Conservation (phyloP, 2,888 invertebrate genomes). For the Melanostoma scalare region DNA sequence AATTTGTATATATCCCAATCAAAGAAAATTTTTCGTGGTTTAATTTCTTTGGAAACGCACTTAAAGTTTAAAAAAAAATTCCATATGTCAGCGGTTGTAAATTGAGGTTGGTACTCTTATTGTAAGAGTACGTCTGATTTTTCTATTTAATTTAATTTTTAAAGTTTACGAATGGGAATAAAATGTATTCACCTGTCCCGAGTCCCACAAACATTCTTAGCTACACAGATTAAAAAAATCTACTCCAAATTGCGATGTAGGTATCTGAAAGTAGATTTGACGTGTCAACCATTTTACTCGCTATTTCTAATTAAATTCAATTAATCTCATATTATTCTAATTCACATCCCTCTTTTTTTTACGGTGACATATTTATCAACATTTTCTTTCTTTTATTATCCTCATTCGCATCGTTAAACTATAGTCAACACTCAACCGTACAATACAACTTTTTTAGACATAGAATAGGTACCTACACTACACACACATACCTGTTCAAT, state of each 20-base stretch:
- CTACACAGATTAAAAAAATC: constrained; percentile 5
- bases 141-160: not conserved
- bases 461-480: constrained; percentile 7
- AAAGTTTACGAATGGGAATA: not conserved
- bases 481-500: constrained; percentile 58
- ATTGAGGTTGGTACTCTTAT: no score
- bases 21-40: no score
- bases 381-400: constrained; percentile 27
- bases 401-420: constrained; percentile 24
- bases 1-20: no score
- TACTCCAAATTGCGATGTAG: constrained; percentile 21
- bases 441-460: not conserved
- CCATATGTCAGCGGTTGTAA: no score
- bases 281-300: not conserved
- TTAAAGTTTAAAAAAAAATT: no score
- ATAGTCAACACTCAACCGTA: constrained; percentile 1
- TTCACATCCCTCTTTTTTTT: constrained; percentile 20
- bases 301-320: not conserved
- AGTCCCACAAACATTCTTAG: not conserved
- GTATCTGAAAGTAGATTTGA: not conserved
- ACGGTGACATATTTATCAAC: constrained; percentile 10
- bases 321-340: constrained; percentile 6
- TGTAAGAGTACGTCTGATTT: no score
- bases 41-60: no score
- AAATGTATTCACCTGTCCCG: constrained; percentile 5